Conservation (phyloP, 2,113 vertebrate genomes). For the Parotia lawesii region DNA sequence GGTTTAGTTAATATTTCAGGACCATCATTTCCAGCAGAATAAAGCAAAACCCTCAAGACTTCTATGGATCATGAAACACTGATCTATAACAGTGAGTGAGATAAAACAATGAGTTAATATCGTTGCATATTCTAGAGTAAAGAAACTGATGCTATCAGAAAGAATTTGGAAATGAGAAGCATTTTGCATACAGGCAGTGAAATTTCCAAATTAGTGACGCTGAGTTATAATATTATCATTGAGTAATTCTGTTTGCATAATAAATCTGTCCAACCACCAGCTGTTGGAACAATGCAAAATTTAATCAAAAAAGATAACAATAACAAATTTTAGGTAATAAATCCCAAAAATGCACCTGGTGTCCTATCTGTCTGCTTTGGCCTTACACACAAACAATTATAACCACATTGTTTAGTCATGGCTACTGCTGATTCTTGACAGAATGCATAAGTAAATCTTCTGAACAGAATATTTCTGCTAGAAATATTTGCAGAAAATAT, state of each 20-base stretch:
- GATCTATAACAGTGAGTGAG: neutral
- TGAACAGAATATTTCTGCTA: neutral
- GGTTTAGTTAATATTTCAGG: neutral
- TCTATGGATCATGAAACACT: neutral
- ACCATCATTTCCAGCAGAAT: neutral
- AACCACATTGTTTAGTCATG: neutral
- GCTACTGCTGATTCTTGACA: neutral
- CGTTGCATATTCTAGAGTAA: neutral
- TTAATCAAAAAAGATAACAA: neutral
- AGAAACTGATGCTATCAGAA: neutral
- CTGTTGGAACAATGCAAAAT: neutral
- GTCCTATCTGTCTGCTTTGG: neutral
- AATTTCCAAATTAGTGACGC: neutral
- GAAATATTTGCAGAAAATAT: neutral
- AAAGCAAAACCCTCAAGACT: neutral
- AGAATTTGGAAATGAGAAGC: neutral
- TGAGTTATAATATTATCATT: neutral
- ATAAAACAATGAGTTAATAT: neutral
- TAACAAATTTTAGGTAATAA: slow-evolving; percentile 3
- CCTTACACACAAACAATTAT: neutral
- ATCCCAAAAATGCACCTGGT: neutral
- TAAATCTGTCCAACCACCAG: neutral
- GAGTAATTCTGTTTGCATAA: neutral
- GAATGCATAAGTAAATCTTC: neutral
- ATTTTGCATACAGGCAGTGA: neutral